Percentiles rank a stretch among this genome's conserved stretches.
Evolutionary conservation across 2,888 invertebrate genomes (phyloP).

Genomic region (Monochamus alternatus): DNA sequence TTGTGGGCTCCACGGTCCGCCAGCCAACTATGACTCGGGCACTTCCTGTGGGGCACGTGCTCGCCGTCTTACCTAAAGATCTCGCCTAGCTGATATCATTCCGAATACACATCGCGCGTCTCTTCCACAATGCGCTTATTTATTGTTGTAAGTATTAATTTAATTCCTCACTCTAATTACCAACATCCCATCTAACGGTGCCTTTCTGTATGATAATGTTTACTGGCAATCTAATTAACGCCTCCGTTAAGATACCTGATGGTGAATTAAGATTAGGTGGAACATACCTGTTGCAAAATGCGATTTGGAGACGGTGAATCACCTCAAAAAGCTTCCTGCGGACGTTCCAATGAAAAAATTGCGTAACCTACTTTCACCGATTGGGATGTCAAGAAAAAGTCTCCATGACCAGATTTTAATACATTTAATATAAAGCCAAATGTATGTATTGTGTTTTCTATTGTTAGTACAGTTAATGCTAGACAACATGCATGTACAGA

Average conservation of each 20-base stretch:
- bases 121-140: constrained; percentile 42
- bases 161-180: constrained; percentile 45
- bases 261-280: constrained; percentile 48
- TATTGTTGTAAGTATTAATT: constrained; percentile 43
- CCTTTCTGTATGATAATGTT: constrained; percentile 48
- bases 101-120: constrained; percentile 43
- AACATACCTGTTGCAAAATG: constrained; percentile 42
- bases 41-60: constrained; percentile 69
- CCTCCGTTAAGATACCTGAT: constrained; percentile 46
- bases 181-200: constrained; percentile 47
- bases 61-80: constrained; percentile 60
- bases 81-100: constrained; percentile 50
- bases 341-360: constrained; percentile 2
- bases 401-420: neutral
- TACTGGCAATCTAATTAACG: constrained; percentile 50
- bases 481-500: too few species aligned
- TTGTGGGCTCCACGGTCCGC: constrained; percentile 66
- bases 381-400: neutral
- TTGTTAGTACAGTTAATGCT: too few species aligned
- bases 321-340: constrained; percentile 11
- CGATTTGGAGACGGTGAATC: neutral
- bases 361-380: neutral
- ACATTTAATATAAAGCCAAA: neutral
- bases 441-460: too few species aligned
- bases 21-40: constrained; percentile 67